phyloP scores from a whole-genome alignment of 2,113 vertebrate species.

The Eupsittula cactorum region DNA sequence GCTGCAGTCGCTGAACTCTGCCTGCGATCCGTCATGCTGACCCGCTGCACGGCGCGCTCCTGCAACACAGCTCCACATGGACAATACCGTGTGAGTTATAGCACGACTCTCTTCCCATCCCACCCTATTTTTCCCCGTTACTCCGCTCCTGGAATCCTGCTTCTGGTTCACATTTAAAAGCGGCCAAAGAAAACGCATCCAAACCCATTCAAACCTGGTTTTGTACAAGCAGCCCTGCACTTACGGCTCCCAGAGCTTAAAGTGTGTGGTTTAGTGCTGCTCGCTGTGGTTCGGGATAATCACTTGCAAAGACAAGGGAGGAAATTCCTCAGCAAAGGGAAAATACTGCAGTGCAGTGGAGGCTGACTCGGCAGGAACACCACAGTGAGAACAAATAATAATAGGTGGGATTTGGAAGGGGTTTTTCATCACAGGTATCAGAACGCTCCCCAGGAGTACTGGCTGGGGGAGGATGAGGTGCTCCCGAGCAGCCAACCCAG shows the following conservation, averaged over 20 bases:
- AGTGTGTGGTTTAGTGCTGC: not conserved
- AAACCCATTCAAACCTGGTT: rapidly evolving
- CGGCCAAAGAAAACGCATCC: rapidly evolving
- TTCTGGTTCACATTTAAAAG: rapidly evolving
- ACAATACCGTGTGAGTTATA: rapidly evolving
- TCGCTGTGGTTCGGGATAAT: rapidly evolving
- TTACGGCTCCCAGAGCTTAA: rapidly evolving
- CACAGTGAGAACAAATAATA: not conserved
- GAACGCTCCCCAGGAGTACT: rapidly evolving
- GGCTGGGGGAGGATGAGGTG: not conserved
- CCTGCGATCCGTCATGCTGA: not conserved
- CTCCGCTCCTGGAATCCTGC: not conserved
- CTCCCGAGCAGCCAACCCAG: rapidly evolving
- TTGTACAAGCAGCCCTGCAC: rapidly evolving
- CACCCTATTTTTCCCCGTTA: rapidly evolving
- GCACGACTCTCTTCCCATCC: rapidly evolving
- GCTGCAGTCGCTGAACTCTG: not conserved
- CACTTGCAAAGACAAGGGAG: not conserved
- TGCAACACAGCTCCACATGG: not conserved
- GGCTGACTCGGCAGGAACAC: not conserved
- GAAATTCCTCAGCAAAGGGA: not conserved
- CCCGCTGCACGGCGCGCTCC: not conserved
- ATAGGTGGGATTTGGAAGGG: not conserved
- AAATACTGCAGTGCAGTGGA: constrained; percentile 26
- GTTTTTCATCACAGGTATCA: not conserved